Evolutionary conservation across 35 echinoderm and acorn worm genomes (phyloP).

Genomic region (Apostichopus japonicus): DNA sequence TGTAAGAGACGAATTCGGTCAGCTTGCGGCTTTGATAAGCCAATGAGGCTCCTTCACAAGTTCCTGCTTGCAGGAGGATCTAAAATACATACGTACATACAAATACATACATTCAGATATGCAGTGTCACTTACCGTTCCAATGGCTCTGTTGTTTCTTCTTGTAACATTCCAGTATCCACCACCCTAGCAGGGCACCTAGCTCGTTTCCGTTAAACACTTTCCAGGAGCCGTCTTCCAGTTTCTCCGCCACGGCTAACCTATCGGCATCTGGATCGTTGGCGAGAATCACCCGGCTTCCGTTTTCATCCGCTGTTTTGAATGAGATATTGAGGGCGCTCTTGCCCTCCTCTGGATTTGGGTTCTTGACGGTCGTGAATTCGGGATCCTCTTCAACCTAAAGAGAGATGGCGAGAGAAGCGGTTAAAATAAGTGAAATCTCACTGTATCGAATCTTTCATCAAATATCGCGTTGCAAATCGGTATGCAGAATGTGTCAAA

Average conservation of each 20-base stretch:
- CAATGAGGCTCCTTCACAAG: too few relatives aligned
- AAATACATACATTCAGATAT: too few relatives aligned
- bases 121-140: neutral
- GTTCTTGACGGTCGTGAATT: constrained; percentile 94
- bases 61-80: too few relatives aligned
- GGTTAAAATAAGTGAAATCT: too few relatives aligned
- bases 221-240: constrained; percentile 75
- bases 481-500: too few relatives aligned
- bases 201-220: constrained; percentile 91
- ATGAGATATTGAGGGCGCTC: constrained; percentile 84
- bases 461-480: too few relatives aligned
- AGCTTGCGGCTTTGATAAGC: too few relatives aligned
- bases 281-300: constrained; percentile 84
- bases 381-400: constrained; percentile 87
- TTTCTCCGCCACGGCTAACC: constrained; percentile 90
- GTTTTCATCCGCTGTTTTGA: constrained; percentile 84
- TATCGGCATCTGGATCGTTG: constrained; percentile 94
- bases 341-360: constrained; percentile 98
- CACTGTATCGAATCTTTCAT: too few relatives aligned
- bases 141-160: constrained; percentile 28
- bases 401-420: too few relatives aligned
- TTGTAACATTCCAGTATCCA: constrained; percentile 74
- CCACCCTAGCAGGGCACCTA: constrained; percentile 92
- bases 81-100: too few relatives aligned
- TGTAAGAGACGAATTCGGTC: too few relatives aligned